Conservation (phyloP, 2,113 vertebrate genomes). For the Ictalurus punctatus region DNA sequence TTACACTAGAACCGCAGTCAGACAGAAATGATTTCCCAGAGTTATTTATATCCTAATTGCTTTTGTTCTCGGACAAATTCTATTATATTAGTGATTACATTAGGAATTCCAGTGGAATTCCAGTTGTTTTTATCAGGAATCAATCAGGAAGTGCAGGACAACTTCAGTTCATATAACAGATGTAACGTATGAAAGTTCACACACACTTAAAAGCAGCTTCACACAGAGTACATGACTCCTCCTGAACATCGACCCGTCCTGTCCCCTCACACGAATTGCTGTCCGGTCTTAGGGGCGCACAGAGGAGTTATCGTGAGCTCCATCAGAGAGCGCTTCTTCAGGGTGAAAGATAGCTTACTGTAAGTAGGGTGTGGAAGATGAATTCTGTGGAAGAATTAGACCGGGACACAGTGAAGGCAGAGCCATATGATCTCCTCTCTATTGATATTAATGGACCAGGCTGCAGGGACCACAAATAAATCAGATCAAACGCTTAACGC, state of each 20-base stretch:
- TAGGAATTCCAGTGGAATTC: not conserved
- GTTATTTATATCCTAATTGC: not conserved
- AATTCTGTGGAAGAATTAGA: constrained; percentile 45
- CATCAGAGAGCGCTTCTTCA: constrained; percentile 39
- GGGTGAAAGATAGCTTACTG: constrained; percentile 44
- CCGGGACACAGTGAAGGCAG: constrained; percentile 5
- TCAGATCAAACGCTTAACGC: constrained; percentile 42
- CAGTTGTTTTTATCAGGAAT: not conserved
- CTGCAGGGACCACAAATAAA: constrained; percentile 39
- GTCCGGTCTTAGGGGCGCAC: constrained; percentile 12
- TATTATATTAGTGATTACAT: not conserved
- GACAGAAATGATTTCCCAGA: constrained; percentile 13
- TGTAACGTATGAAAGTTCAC: not conserved
- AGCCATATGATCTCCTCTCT: constrained; percentile 41
- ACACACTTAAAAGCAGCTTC: constrained; percentile 44
- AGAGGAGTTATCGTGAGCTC: constrained; percentile 32
- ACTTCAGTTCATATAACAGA: not conserved
- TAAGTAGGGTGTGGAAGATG: constrained; percentile 53
- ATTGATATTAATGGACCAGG: constrained; percentile 46
- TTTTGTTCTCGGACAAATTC: not conserved
- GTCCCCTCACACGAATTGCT: not conserved
- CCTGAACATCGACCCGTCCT: not conserved
- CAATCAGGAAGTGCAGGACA: not conserved
- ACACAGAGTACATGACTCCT: constrained; percentile 47
- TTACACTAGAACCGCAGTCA: not conserved